Percentiles rank a stretch among this genome's conserved stretches.
These are phyloP conservation scores for Drepana falcataria DNA, from an alignment of 2,888 invertebrate species.

Conservation along the genomic window DNA sequence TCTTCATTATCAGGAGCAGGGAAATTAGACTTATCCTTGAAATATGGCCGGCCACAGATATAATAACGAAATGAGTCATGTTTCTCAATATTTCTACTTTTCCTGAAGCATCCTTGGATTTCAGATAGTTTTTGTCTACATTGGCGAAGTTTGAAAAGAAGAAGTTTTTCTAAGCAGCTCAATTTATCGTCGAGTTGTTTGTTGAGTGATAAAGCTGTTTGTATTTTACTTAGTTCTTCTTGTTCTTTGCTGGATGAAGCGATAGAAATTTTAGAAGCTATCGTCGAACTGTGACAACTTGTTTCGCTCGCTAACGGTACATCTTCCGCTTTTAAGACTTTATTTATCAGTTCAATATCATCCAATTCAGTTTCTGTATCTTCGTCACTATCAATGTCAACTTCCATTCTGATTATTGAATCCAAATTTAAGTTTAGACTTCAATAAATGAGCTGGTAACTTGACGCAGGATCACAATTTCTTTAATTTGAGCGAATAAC, in stretches of 20 bases:
- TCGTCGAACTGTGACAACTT: slow-evolving; percentile 12
- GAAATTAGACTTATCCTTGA: slow-evolving; percentile 79
- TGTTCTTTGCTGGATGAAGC: slow-evolving; percentile 7
- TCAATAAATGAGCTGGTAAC: too few species aligned
- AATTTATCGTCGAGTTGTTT: slow-evolving; percentile 52
- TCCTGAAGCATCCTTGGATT: slow-evolving; percentile 14
- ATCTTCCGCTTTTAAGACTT: slow-evolving; percentile 25
- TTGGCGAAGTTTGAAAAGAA: slow-evolving; percentile 41
- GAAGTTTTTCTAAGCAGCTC: slow-evolving; percentile 40
- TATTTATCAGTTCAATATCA: slow-evolving; percentile 32
- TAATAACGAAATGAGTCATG: slow-evolving; percentile 41
- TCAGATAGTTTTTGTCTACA: slow-evolving; percentile 45
- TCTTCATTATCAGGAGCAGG: slow-evolving; percentile 80
- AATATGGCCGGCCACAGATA: slow-evolving; percentile 80
- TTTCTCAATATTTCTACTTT: slow-evolving; percentile 14
- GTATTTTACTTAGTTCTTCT: slow-evolving; percentile 30
- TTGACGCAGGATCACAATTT: too few species aligned
- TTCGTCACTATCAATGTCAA: slow-evolving; percentile 32
- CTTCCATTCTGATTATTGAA: slow-evolving; percentile 12
- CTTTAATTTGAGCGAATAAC: too few species aligned
- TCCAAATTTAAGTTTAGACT: background rate
- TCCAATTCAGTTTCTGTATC: slow-evolving; percentile 35
- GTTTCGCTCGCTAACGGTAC: slow-evolving; percentile 11
- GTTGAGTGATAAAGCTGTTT: slow-evolving; percentile 52
- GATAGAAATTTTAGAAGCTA: slow-evolving; percentile 6